A percentile compares a stretch with the other conserved stretches of the same genome.
Conservation (phyloP, 2,888 invertebrate genomes). For the Limnephilus marmoratus region DNA sequence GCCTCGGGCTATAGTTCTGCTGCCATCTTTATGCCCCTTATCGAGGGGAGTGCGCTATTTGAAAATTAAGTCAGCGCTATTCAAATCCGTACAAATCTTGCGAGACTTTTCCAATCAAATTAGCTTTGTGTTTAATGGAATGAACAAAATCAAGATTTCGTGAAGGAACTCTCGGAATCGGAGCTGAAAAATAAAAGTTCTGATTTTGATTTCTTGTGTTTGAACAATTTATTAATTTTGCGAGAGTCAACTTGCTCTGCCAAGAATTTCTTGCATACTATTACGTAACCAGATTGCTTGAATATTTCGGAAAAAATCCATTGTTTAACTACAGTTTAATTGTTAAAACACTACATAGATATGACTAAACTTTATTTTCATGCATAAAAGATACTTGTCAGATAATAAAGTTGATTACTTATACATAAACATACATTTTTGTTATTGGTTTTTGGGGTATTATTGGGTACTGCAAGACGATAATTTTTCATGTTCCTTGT, state of each 20-base stretch:
- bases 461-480: too few species aligned
- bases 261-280: neutral
- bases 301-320: too few species aligned
- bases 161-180: neutral
- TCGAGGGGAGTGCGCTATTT: constrained; percentile 16
- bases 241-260: neutral
- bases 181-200: neutral
- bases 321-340: neutral
- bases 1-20: constrained; percentile 43
- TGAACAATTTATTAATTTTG: neutral
- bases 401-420: too few species aligned
- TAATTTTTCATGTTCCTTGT: too few species aligned
- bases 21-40: constrained; percentile 8
- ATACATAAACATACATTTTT: too few species aligned
- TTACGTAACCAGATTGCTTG: too few species aligned
- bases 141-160: constrained; percentile 29
- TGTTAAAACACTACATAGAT: neutral
- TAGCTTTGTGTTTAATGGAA: constrained; percentile 33
- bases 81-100: constrained; percentile 37
- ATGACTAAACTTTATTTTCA: too few species aligned
- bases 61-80: constrained; percentile 43
- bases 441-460: too few species aligned
- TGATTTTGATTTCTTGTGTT: neutral
- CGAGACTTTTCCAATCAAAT: constrained; percentile 45
- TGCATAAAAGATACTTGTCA: too few species aligned